A percentile compares a stretch with the other conserved stretches of the same genome.
phyloP scores from a whole-genome alignment of 23 tunicate genomes.

The Ascidia mentula region DNA sequence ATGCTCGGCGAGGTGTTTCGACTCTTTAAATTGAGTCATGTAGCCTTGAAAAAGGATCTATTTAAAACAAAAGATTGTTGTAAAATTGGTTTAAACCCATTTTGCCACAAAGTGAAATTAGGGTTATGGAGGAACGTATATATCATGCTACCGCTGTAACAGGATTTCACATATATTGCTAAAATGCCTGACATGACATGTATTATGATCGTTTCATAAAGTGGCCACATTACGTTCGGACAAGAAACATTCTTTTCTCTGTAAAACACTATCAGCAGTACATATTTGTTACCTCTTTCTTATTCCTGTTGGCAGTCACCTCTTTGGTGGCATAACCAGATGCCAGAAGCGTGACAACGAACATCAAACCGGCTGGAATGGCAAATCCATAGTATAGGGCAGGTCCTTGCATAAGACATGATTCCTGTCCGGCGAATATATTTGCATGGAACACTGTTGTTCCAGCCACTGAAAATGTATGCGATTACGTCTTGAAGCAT shows the following conservation, averaged over 20 bases:
- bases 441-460: not conserved
- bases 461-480: constrained; percentile 11
- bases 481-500: not conserved
- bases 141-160: too few species aligned
- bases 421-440: constrained; percentile 22
- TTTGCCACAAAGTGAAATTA: too few species aligned
- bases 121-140: too few species aligned
- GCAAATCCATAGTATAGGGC: constrained; percentile 32
- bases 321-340: not conserved
- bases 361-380: constrained; percentile 15
- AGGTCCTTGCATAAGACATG: constrained; percentile 36
- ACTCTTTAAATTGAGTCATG: constrained; percentile 10
- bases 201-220: too few species aligned
- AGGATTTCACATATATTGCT: not conserved
- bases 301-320: not conserved
- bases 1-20: constrained; percentile 23
- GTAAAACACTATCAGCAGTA: too few species aligned
- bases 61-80: not conserved
- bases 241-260: too few species aligned
- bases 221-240: too few species aligned
- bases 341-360: not conserved
- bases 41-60: constrained; percentile 21
- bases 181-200: too few species aligned
- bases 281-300: constrained; percentile 33
- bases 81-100: not conserved